Evolutionary conservation across 1,140 invertebrate genomes (phyloP), one percentile per base, ranked within the genome.

Genomic region (Paramacrobiotus metropolitanus): DNA sequence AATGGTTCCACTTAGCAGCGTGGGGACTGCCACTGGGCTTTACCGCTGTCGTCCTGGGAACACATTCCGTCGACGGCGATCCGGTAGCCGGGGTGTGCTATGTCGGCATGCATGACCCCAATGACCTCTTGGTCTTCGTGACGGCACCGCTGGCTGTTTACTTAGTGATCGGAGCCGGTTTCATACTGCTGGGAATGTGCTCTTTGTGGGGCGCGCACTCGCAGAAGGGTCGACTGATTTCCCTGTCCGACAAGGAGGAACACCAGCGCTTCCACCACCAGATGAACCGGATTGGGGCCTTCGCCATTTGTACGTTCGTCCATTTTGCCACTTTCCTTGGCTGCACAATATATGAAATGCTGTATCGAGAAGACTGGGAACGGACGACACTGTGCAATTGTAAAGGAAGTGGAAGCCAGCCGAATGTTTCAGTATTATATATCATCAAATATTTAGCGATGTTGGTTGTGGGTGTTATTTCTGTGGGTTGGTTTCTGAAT

Each of bases 1-100:
- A 86, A 66, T 91, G 89, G 72, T 94, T 92, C 74, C 90, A 94
- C 72, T 71, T 92, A 55, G 83, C 85, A 0, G 87, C 88, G 0
- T 93, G 89, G 88, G 0, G 83, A 85, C 0, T 87, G 21, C 85
- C 86, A 48, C 86, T 85, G 44, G 77, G 90, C 0, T 85, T 91
- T 72, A 87, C 85, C 1, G 81, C 89, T 0, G 82, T 83, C 45
- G 85, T 87, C 0, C 74, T 91, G 2, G 70, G 86, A 1, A 80
- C 84, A 40, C 81, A 82, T 1, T 85, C 86, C 1, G 84, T 92
- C 0, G 88, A 91, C 68, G 87, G 87, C 0, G 76, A 77, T 65
- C 68, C 75, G 21, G 66, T 78, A 2, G 67, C 71, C 29, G 77
- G 75, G 3, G 68, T 77, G 20, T 77, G 75, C 64, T 74, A 66